Base-by-base conservation (phyloP, 1,140 invertebrate species). In the Glossosoma conforme region DNA sequence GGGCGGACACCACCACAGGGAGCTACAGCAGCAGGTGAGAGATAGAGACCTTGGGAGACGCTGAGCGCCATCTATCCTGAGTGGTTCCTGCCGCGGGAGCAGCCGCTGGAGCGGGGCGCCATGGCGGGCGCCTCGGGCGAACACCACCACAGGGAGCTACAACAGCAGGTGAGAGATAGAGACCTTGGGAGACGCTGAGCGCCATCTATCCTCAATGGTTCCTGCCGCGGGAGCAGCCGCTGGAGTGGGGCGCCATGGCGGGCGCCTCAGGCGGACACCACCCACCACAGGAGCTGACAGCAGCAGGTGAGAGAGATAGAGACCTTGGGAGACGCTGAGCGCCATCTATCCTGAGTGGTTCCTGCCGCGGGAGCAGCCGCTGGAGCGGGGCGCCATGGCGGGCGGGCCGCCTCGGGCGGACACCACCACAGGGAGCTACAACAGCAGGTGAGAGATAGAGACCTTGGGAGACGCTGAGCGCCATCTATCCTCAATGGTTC, bases 281-380 rank as follows among this genome's bases (percentile, higher is more conserved):
- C n/a, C n/a, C n/a, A n/a, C n/a, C n/a, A n/a, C n/a, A n/a, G n/a
- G n/a, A n/a, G n/a, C n/a, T n/a, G n/a, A n/a, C n/a, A n/a, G n/a
- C n/a, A n/a, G n/a, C n/a, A n/a, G n/a, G n/a, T n/a, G n/a, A n/a
- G n/a, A n/a, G n/a, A n/a, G 90, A 93, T 77, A 82, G 87, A 73
- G 89, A 93, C 76, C 79, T 93, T 61, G 80, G 62, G 86, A 92
- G 67, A 93, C 89, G 56, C 87, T 93, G 62, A 85, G 87, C 63
- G 83, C 86, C 53, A 89, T 91, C 65, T 92, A 91, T 74, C 90
- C 89, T 49, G 87, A 89, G 81, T 93, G 89, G 90, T 92, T 92
- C 77, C 87, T 72, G 64, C 72, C 69, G 46, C 70, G 72, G 65
- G 36, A 57, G 32, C 60, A 64, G 51, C 57, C 62, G 44, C 60